Conservation (phyloP, 2,113 vertebrate genomes). For the Phrynosoma blainvillii region DNA sequence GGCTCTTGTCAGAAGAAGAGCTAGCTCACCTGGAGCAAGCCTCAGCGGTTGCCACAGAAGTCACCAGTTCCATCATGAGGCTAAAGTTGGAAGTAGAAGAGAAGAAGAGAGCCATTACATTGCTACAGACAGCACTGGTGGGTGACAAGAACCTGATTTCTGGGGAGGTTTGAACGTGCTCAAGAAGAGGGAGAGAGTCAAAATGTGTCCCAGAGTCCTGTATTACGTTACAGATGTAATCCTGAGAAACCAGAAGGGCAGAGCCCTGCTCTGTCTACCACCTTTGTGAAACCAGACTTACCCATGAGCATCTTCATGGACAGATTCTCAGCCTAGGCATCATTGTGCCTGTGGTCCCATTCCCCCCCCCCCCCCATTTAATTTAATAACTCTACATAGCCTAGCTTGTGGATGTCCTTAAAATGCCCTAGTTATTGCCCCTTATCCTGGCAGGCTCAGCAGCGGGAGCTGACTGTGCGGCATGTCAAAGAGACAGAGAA, state of each 20-base stretch:
- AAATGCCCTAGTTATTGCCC: not conserved
- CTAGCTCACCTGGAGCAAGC: constrained; percentile 78
- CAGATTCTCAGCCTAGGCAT: not conserved
- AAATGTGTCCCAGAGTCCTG: not conserved
- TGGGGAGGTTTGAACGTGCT: not conserved
- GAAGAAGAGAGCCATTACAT: constrained; percentile 83
- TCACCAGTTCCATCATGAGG: constrained; percentile 83
- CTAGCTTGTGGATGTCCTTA: not conserved
- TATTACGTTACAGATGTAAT: not conserved
- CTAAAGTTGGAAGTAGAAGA: constrained; percentile 92
- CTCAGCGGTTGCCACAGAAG: constrained; percentile 82
- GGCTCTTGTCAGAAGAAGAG: constrained; percentile 82
- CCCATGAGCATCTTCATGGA: not conserved
- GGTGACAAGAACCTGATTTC: not conserved
- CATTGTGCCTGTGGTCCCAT: not conserved
- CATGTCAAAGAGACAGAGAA: constrained; percentile 88
- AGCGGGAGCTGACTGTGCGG: constrained; percentile 84
- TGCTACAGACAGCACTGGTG: constrained; percentile 92
- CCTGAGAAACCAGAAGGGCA: not conserved
- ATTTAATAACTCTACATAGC: not conserved
- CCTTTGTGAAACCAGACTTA: not conserved
- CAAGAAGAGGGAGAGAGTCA: not conserved
- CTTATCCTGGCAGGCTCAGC: constrained; percentile 80
- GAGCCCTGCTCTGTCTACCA: not conserved
- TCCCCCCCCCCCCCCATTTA: not conserved